Evolutionary conservation across 1,140 invertebrate species (phyloP), one percentile per base, ranked within the genome.

Genomic region (Drosophila orosa): DNA sequence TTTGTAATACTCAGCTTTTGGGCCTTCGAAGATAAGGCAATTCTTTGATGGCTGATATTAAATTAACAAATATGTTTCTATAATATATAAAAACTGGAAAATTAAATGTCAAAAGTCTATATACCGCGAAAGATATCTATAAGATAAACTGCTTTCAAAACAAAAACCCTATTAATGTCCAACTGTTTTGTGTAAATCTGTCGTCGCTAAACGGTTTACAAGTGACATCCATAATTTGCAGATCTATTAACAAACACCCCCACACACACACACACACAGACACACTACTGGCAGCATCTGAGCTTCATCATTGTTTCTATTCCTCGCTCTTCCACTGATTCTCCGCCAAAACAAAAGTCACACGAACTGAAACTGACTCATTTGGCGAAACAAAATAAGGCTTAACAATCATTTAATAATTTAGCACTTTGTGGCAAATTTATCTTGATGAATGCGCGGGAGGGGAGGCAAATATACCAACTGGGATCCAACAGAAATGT

Each of bases 321-420:
- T 24, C 29, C 22, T 40, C 37, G n/a, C 12, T 50, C 22, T 42
- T n/a, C 47, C 31, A 40, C 33, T 9, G 48, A 22, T 37, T 50
- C 57, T 54, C 72, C 22, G 22, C 37, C 55, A 55, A 45, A 69
- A 25, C 69, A 68, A 74, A 74, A 74, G 39, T 62, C 58, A 35
- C 42, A 55, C 72, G 54, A 42, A 47, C 31, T 54, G 45, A 61
- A 42, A 19, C 52, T 56, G 75, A 63, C 57, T 78, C 75, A 78
- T 76, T 78, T 69, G 22, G 27, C 52, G 22, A 71, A 78, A 79
- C 39, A 66, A 74, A 81, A 82, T 72, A 74, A 59, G 52, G 66
- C 74, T 79, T 76, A 87, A 87, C 66, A 68, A 87, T 83, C 83
- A 87, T 83, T 86, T 86, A 87, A 87, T 83, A 86, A 86, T 86